Evolutionary conservation across 30 jellyfish, hydroid and myxozoan species (phyloP), one percentile per base, ranked within the genome.

Genomic region (Rhopilema esculentum): DNA sequence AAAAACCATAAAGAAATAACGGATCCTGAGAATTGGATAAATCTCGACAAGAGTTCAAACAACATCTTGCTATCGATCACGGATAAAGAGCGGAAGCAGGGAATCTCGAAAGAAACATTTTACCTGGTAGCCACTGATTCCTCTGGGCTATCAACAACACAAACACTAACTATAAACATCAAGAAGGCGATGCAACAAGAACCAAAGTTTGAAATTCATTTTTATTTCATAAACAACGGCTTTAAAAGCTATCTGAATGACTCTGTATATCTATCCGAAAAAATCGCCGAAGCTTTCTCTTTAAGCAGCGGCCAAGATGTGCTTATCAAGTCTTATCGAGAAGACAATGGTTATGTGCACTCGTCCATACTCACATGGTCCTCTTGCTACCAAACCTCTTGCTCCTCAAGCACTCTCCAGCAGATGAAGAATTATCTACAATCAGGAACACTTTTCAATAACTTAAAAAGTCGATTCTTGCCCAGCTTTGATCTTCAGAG

Each of bases 61-160:
- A 69, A 52, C 8, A 89, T 89, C n/a, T 21, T 89, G 57, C 27
- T 82, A 1, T 28, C 88, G 12, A 61, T 82, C 30, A 57, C 86
- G 50, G 98, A 95, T 77, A 62, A 72, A 32, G 88, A 78, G 25
- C 69, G 97, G 69, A 23, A 17, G n/a, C 29, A 24, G 6, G 82
- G 61, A 20, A 79, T 69, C 23, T 23, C 40, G 27, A 7, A 79
- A 9, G 83, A 48, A 49, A 65, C 18, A 1, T 87, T 72, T 84
- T 69, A 69, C 52, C 22, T 95, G 20, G 71, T 12, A 67, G 99
- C 97, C 0, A 90, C 91, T 1, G 99, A 95, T 53, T 67, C 85
- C 8, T 64, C 80, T 12, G 98, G 96, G 27, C 49, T 28, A 61
- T 57, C 79, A 16, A 65, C 88, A 16, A 71, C 57, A 30, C 65